A percentile compares a stretch with the other conserved stretches of the same genome.
Conservation (phyloP, 2,113 vertebrate genomes). For the Lutjanus erythropterus region DNA sequence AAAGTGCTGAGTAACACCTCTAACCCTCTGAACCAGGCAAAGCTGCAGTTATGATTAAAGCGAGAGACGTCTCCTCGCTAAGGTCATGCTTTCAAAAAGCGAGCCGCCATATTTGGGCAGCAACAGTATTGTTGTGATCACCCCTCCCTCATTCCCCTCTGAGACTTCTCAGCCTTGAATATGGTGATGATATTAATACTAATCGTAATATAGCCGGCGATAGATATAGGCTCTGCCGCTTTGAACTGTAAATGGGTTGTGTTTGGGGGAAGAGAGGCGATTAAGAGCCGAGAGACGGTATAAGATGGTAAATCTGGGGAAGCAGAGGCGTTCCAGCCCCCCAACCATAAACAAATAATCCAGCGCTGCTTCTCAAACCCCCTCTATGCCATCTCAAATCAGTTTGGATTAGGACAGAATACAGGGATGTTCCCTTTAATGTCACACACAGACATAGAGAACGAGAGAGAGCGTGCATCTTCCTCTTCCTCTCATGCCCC, state of each 20-base stretch:
- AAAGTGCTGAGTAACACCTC: slow-evolving; percentile 73
- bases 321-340: slow-evolving; percentile 70
- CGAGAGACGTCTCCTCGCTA: slow-evolving; percentile 52
- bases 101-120: slow-evolving; percentile 68
- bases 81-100: slow-evolving; percentile 77
- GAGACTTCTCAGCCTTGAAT: slow-evolving; percentile 79
- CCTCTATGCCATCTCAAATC: slow-evolving; percentile 81
- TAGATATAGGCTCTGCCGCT: slow-evolving; percentile 77
- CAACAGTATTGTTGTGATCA: slow-evolving; percentile 65
- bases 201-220: slow-evolving; percentile 82
- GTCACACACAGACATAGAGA: slow-evolving; percentile 64
- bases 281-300: slow-evolving; percentile 74
- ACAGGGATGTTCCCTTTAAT: slow-evolving; percentile 84
- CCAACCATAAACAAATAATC: slow-evolving; percentile 86
- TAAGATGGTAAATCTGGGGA: slow-evolving; percentile 83
- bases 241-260: slow-evolving; percentile 86
- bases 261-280: slow-evolving; percentile 77
- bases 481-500: slow-evolving; percentile 36
- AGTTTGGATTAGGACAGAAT: slow-evolving; percentile 85
- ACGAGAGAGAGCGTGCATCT: slow-evolving; percentile 61
- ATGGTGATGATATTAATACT: slow-evolving; percentile 85
- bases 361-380: slow-evolving; percentile 70
- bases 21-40: slow-evolving; percentile 45
- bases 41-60: slow-evolving; percentile 60
- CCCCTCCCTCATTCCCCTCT: slow-evolving; percentile 61